Evolutionary conservation across 2,113 vertebrate genomes (phyloP), one percentile per base, ranked within the genome.

Genomic region (Microtus montanus): DNA sequence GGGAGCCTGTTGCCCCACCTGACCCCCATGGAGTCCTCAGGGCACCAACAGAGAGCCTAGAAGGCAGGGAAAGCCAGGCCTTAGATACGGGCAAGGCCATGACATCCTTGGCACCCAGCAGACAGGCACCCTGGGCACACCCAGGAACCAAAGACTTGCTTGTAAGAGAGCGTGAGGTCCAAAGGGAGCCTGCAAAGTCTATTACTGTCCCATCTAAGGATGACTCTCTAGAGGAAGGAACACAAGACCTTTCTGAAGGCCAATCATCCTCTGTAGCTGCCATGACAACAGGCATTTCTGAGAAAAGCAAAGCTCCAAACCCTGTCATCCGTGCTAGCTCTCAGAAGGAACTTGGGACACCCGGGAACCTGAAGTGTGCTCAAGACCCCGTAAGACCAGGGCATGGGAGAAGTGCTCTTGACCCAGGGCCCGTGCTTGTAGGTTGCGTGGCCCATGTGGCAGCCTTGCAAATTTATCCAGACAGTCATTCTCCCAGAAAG

Each of bases 391-490:
- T 96, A 41, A 98, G 94, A 90, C 97, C 98, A 85, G 96, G 87
- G 9, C 80, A 94, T 49, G 90, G n/a, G 4, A 97, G 97, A 38
- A 97, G 93, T 90, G 97, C 98, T 74, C 75, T 96, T 12, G 97
- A 98, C 79, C 92, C 98, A 68, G 96, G 98, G 41, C 97, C 98
- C 19, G 87, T 98, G 47, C 78, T 99, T 71, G 97, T 98, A 78
- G 97, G 28, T 74, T 99, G 98, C 73, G 97, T 98, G 54, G 96
- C 98, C 58, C 98, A 98, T 26, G 95, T 98, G 88, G 98, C 98
- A 92, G 98, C 98, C 7, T 41, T 99, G 93, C 98, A 98, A 79
- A 97, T 99, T 74, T 97, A 85, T 87, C 95, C 97, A 4, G 97
- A 97, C 44, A 95, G 95, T 74, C 93, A 97, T 91, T 64, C 35